Evolutionary conservation across 2,113 vertebrate genomes (phyloP).

Genomic region (Phalacrocorax carbo): DNA sequence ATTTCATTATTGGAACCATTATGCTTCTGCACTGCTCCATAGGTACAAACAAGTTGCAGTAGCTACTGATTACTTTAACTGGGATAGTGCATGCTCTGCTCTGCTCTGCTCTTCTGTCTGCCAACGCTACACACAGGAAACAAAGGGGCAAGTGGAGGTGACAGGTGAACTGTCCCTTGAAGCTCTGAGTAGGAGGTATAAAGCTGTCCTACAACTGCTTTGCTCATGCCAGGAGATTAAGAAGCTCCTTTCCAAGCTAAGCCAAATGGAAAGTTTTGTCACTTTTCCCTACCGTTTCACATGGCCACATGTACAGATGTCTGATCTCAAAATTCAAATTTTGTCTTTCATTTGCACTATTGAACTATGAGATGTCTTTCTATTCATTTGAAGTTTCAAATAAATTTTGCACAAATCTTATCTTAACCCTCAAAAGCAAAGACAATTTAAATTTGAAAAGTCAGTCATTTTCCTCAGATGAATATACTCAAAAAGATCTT

Average conservation of each 20-base stretch:
- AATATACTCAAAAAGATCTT: neutral
- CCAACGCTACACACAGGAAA: neutral
- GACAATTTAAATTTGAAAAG: neutral
- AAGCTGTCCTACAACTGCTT: neutral
- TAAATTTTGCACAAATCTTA: neutral
- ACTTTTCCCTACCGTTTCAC: neutral
- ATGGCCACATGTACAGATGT: accelerated
- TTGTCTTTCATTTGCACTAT: neutral
- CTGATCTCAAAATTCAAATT: neutral
- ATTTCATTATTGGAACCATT: neutral
- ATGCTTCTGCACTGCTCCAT: neutral
- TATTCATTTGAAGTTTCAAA: neutral
- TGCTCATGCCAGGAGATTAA: neutral
- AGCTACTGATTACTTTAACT: neutral
- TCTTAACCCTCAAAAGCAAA: neutral
- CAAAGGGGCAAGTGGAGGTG: neutral
- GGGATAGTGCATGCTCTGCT: neutral
- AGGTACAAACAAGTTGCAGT: neutral
- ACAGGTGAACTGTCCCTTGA: neutral
- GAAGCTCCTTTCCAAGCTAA: neutral
- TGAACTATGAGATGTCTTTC: neutral
- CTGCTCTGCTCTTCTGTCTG: neutral
- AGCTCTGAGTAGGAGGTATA: neutral
- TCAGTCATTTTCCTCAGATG: neutral
- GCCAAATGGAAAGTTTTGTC: neutral